These are phyloP conservation scores for Phrynocephalus vlangalii DNA, from an alignment of 2,797 vertebrate genomes.

Conservation along the genomic window DNA sequence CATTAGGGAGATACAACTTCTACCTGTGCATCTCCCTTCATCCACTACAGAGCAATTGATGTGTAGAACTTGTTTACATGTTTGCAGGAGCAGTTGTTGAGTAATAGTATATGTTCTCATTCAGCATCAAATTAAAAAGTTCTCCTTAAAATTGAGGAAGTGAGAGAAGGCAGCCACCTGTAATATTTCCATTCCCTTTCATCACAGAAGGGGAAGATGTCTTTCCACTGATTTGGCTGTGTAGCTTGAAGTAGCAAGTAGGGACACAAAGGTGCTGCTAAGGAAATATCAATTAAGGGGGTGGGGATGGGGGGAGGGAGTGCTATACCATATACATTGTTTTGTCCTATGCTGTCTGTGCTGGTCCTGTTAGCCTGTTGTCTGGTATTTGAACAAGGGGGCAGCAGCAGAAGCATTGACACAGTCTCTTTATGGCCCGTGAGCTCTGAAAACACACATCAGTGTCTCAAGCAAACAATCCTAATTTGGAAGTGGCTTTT, in stretches of 20 bases:
- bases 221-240: background rate
- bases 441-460: background rate
- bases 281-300: background rate
- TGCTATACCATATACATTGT: background rate
- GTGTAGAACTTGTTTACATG: background rate
- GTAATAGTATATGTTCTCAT: background rate
- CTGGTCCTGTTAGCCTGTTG: background rate
- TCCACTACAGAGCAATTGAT: background rate
- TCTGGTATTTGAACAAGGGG: background rate
- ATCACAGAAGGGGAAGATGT: background rate
- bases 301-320: background rate
- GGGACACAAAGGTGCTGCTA: background rate
- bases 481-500: background rate
- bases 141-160: background rate
- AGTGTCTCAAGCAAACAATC: background rate
- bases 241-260: background rate
- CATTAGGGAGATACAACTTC: background rate
- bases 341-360: background rate
- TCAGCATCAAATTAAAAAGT: background rate
- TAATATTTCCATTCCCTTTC: background rate
- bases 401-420: background rate
- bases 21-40: background rate
- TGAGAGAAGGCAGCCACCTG: too few relatives aligned
- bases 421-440: background rate
- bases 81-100: background rate